Evolutionary conservation across 1,140 invertebrate genomes (phyloP).

Genomic region (Apis mellifera): DNA sequence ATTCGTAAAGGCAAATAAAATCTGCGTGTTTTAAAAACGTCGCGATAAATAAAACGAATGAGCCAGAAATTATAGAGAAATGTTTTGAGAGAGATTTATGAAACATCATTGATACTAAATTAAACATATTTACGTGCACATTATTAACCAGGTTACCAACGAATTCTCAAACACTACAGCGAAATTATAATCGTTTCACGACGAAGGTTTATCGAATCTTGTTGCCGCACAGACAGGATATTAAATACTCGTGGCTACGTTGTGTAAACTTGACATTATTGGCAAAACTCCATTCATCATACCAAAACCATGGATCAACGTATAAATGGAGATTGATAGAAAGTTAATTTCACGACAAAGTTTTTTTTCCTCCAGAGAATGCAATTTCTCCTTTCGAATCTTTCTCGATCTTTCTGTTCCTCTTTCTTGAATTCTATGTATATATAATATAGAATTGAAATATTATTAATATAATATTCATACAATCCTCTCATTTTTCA

Average conservation of each 20-base stretch:
- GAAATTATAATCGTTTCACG: constrained; percentile 22
- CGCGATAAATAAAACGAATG: background rate
- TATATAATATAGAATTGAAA: background rate
- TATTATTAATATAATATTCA: background rate
- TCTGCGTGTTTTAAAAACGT: background rate
- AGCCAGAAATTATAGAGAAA: no score
- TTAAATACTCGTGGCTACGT: constrained; percentile 9
- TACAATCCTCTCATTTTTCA: no score
- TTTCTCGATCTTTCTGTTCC: background rate
- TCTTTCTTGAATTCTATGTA: background rate
- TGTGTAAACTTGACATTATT: constrained; percentile 19
- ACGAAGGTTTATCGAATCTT: constrained; percentile 39
- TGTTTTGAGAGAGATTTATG: background rate
- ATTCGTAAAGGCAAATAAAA: background rate
- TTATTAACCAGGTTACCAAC: constrained; percentile 13
- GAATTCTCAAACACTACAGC: constrained; percentile 18
- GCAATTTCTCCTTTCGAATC: no score
- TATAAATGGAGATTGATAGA: background rate
- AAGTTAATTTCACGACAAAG: background rate
- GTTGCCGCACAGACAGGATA: constrained; percentile 18
- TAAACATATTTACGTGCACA: constrained; percentile 1
- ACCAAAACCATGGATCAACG: background rate
- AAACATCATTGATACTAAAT: background rate
- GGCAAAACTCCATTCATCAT: constrained; percentile 10
- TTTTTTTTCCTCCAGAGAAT: background rate